Base-by-base conservation (phyloP, 1,140 invertebrate species). In the Dolichoris vasculosae region DNA sequence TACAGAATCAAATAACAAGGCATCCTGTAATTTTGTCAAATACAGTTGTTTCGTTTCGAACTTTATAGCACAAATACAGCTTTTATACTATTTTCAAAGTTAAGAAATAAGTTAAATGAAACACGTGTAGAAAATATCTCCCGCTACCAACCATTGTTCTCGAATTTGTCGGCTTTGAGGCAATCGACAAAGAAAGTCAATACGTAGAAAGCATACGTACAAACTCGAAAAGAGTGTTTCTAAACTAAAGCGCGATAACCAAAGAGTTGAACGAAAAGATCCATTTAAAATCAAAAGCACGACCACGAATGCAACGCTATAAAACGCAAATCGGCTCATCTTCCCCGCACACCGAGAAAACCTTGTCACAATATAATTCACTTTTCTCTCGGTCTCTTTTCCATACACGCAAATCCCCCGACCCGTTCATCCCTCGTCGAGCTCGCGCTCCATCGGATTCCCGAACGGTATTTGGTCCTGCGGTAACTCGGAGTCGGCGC, bases 331-430 rank as follows among this genome's bases (percentile, higher is more conserved):
- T 82, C 79, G 69, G 84, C 77, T 76, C 55, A 48, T 77, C 84
- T 40, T n/a, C 55, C 67, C 46, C 48, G 30, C 67, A 26, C 59
- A 26, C n/a, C 67, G 51, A 63, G 32, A 82, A 85, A 64, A 77
- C 43, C 71, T 64, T 77, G 84, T 85, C 84, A 55, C 84, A 67
- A 82, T 82, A 85, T 77, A 85, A 82, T 85, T 85, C 71, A 82
- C 69, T 85, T 82, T 82, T 38, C 78, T 81, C 71, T 32, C 69
- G 69, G 26, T 75, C 78, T 59, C 71, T 71, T 83, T 79, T 84
- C 51, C 15, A 64, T 69, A 63, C 26, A 32, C 63, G n/a, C 30
- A 43, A 23, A 30, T 67, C 6, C 30, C 23, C 35, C 11, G 11
- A 15, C 35, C n/a, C 35, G 17, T 20, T 17, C 46, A 40, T 0